Base-by-base conservation (phyloP, 2,113 vertebrate species). In the Neogobius melanostomus region DNA sequence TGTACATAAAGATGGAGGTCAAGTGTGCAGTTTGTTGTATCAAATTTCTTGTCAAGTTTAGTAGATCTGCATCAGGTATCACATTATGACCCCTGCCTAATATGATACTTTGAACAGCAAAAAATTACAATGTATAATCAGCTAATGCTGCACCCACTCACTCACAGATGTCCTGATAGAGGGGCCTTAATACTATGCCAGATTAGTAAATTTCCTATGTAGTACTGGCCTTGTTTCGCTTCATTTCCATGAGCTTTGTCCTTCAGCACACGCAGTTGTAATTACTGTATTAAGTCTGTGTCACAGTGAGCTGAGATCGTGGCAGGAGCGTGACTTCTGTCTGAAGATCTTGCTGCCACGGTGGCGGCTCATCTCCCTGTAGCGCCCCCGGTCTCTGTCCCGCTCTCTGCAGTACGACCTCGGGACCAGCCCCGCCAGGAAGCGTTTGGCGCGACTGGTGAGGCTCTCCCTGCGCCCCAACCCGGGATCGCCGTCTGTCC, bases 311-410 rank as follows among this genome's bases (percentile, higher is more conserved):
- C 94, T 95, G 82, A 97, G 94, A 92, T 97, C 95, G 42, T 95
- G 95, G 84, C 95, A 97, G 52, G 95, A 97, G 82, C 95, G 94
- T 12, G 95, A 97, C 68, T 95, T 95, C 84, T 97, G 95, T 63
- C 95, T 95, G 77, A 95, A 90, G 91, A 96, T 95, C 76, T 94
- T 94, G 86, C 93, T 91, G 49, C 91, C 92, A 42, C 90, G 81
- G 66, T 92, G 91, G 52, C 91, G 85, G 80, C 91, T 88, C 90
- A 92, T 91, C 79, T 93, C 93, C 46, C 90, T 70, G 76, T 93
- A 91, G 59, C 89, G 89, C 47, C 93, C 93, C 21, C 90, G 85
- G 12, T 87, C 88, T n/a, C 87, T 74, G 60, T 91, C 91, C 36
- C 90, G 69, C 79, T 92, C 91, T 4, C 93, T 85, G 16, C 91